Evolutionary conservation across 2,113 vertebrate species (phyloP).

Genomic region (Thomomys bottae): DNA sequence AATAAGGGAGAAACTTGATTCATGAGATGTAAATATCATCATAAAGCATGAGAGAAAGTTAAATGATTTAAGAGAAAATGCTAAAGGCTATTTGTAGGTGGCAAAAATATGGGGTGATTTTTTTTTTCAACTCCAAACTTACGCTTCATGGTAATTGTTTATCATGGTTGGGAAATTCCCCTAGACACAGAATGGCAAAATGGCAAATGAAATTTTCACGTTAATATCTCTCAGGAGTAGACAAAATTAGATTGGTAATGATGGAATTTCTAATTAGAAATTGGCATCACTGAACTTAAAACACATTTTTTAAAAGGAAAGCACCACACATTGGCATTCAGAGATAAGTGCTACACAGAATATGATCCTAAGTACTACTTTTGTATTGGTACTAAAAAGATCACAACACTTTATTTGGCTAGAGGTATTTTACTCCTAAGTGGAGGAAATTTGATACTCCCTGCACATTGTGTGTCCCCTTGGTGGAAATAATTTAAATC

Average conservation of each 20-base stretch:
- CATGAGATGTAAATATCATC: neutral
- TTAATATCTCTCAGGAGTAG: constrained; percentile 64
- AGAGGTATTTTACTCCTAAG: constrained; percentile 44
- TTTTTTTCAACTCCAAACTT: constrained; percentile 13
- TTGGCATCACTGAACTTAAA: neutral
- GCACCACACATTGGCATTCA: constrained; percentile 9
- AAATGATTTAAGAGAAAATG: neutral
- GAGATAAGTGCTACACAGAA: neutral
- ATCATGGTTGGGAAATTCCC: constrained; percentile 16
- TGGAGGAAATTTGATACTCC: neutral
- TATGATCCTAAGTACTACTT: constrained; percentile 11
- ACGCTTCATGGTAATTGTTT: neutral
- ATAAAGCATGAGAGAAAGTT: neutral
- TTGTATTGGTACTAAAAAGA: constrained; percentile 2
- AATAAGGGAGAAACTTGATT: neutral
- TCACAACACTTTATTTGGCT: constrained; percentile 42
- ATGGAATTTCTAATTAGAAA: constrained; percentile 62
- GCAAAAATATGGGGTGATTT: constrained; percentile 11
- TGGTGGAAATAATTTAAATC: constrained; percentile 50
- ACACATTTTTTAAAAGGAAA: constrained; percentile 41
- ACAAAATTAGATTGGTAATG: constrained; percentile 71
- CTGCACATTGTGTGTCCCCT: constrained; percentile 35
- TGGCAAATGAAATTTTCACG: constrained; percentile 65
- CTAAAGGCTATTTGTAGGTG: neutral
- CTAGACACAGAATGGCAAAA: constrained; percentile 16